These are phyloP conservation scores for Gopherus evgoodei DNA, from an alignment of 2,113 vertebrate genomes.

Conservation along the genomic window DNA sequence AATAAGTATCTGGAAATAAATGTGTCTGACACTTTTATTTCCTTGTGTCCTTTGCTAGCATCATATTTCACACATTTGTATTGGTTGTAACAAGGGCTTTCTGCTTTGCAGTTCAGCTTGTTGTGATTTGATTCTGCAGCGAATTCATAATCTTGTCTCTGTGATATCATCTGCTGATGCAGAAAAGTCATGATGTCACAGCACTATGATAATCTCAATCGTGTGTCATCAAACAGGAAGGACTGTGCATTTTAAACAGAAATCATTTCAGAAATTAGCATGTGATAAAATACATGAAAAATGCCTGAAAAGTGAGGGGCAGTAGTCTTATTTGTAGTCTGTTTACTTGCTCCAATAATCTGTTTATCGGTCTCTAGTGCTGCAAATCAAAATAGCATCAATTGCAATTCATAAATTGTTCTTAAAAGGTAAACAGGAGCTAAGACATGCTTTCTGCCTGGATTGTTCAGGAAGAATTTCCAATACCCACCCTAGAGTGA, in stretches of 20 bases:
- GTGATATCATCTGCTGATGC: background rate
- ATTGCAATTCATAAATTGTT: background rate
- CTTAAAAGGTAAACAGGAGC: background rate
- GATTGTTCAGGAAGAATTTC: background rate
- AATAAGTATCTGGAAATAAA: background rate
- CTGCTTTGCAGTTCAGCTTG: background rate
- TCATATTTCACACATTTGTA: background rate
- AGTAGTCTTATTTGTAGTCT: background rate
- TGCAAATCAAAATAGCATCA: background rate
- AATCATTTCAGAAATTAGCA: background rate
- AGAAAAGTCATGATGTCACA: too few species aligned
- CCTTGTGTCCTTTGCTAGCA: background rate
- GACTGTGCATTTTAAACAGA: background rate
- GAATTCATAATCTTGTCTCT: background rate
- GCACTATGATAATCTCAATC: background rate
- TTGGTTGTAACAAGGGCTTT: background rate
- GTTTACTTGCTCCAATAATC: background rate
- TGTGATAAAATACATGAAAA: background rate
- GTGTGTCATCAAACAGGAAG: background rate
- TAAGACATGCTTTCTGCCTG: background rate
- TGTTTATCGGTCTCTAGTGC: background rate
- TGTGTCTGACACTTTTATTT: background rate
- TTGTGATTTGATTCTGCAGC: rapidly evolving
- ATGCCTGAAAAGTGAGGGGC: background rate
- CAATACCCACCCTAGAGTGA: background rate